phyloP scores from a whole-genome alignment of 2,113 vertebrate genomes.

The Rhinogobius similis region DNA sequence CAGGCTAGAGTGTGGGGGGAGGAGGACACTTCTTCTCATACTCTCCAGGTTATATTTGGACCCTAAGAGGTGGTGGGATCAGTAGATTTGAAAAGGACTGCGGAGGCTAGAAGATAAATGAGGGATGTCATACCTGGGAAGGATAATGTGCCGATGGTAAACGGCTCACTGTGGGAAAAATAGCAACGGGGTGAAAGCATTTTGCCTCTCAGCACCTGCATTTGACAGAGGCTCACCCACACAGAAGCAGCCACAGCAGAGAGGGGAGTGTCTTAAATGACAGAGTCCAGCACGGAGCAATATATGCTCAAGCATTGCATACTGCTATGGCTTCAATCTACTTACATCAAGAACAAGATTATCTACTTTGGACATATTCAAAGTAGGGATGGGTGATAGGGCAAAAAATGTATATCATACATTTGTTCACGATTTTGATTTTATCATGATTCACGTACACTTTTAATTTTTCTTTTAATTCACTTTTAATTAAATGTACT shows the following conservation, averaged over 20 bases:
- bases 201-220: constrained; percentile 23
- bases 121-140: constrained; percentile 29
- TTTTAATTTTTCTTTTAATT: too few species aligned
- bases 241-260: constrained; percentile 17
- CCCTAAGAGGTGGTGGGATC: constrained; percentile 9
- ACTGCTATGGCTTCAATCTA: neutral
- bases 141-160: constrained; percentile 17
- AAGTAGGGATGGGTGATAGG: too few species aligned
- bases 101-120: constrained; percentile 29
- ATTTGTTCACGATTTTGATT: too few species aligned
- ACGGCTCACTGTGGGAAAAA: constrained; percentile 20
- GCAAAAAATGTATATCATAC: too few species aligned
- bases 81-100: constrained; percentile 24
- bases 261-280: constrained; percentile 47
- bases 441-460: too few species aligned
- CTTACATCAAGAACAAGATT: neutral
- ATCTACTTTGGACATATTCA: neutral
- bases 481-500: too few species aligned
- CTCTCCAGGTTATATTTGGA: constrained; percentile 16
- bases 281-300: constrained; percentile 20
- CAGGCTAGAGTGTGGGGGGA: constrained; percentile 32
- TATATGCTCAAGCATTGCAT: constrained; percentile 17
- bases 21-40: constrained; percentile 28
- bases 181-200: constrained; percentile 20
- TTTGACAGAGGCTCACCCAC: constrained; percentile 19